Evolutionary conservation across 2,113 vertebrate species (phyloP).

Genomic region (Dromiciops gliroides): DNA sequence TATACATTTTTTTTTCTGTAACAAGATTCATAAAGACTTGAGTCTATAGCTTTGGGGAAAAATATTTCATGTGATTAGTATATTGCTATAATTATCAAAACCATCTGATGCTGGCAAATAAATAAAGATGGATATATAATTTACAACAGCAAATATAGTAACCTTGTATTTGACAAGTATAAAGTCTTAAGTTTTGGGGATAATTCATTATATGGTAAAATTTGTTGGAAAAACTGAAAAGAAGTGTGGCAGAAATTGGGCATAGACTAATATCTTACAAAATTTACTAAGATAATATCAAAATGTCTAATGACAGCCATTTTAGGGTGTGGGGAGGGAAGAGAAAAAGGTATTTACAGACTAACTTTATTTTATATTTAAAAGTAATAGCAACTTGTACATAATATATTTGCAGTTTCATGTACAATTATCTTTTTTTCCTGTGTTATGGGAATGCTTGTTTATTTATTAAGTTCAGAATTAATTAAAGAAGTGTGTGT

Average conservation of each 20-base stretch:
- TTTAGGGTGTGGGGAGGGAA: not conserved
- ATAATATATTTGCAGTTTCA: not conserved
- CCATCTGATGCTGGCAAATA: too few species aligned
- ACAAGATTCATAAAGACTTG: slow-evolving; percentile 3
- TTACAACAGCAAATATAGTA: too few species aligned
- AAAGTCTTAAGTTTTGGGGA: too few species aligned
- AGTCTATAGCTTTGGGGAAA: not conserved
- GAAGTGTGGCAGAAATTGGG: not conserved
- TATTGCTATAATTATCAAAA: too few species aligned
- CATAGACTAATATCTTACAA: not conserved
- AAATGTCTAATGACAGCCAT: not conserved
- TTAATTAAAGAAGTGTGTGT: not conserved
- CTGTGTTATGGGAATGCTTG: not conserved
- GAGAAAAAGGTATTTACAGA: not conserved
- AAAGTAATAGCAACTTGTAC: not conserved
- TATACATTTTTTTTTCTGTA: not conserved
- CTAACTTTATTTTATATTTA: not conserved
- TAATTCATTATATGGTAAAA: not conserved
- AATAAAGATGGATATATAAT: too few species aligned
- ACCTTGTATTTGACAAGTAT: too few species aligned
- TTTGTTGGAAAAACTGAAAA: not conserved
- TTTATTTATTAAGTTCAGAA: not conserved
- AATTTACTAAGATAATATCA: not conserved
- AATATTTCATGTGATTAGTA: not conserved
- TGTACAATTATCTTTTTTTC: not conserved